Evolutionary conservation across 2,888 invertebrate genomes (phyloP), one percentile per base, ranked within the genome.

Genomic region (Lypha dubia): DNA sequence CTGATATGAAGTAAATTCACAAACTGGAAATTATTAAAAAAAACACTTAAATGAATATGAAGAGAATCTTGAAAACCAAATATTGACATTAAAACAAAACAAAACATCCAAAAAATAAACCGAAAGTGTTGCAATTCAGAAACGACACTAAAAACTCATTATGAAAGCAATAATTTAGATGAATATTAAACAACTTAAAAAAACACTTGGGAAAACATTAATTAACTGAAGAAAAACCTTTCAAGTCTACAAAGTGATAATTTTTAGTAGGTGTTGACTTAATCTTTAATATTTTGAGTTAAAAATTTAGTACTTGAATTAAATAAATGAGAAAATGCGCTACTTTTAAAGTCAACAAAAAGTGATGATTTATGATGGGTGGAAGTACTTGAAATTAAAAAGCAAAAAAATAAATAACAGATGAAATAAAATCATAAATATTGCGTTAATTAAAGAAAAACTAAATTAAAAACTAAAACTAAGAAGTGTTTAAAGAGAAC

Each of bases 211-310:
- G 15, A 51, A 62, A 53, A 60, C 77, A 68, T 79, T 79, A 73
- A 79, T 79, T 79, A 73, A 79, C 56, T 53, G n/a, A 20, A 67
- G 38, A 9, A 44, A 63, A 32, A 11, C 28, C 60, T 74, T 60
- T 41, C 32, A 9, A 53, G n/a, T 28, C 41, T 20, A 38, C 20
- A 24, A 60, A 44, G 68, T 65, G 62, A 74, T 70, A 41, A 81
- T 63, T 70, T n/a, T 67, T 51, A n/a, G 81, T 70, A 84, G 84
- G 84, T 84, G 84, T 84, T 81, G 81, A 74, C 81, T 70, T 51
- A 70, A 81, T 81, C 74, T 67, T 73, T 51, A 68, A 74, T 67
- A 60, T 79, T n/a, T n/a, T 65, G 49, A 60, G 71, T 70, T 56
- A 73, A 80, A 56, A 46, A 70, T 56, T 65, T 28, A 60, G 56